Evolutionary conservation across 1,140 invertebrate genomes (phyloP).

Genomic region (Drosophila athabasca): DNA sequence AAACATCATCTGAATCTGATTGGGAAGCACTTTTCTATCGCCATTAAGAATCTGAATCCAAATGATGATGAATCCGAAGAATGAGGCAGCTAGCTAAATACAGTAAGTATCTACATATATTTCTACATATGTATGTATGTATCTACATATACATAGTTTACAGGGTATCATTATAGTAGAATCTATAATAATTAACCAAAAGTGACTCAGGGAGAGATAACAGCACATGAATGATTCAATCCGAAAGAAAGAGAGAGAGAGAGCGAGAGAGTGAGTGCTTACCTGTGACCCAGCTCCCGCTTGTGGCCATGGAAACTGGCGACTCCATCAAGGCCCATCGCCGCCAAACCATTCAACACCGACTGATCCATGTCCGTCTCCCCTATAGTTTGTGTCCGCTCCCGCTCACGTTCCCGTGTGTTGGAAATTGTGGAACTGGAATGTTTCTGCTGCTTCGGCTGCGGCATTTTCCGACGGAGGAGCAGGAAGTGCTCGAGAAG

Average conservation of each 20-base stretch:
- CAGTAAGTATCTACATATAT: too few species aligned
- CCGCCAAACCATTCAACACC: constrained; percentile 64
- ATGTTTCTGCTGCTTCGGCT: constrained; percentile 37
- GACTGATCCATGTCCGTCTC: constrained; percentile 78
- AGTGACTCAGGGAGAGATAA: too few species aligned
- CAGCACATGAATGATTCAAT: too few species aligned
- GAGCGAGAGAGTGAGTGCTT: constrained; percentile 15
- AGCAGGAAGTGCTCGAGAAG: constrained; percentile 32
- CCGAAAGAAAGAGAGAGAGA: not conserved
- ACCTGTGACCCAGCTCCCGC: constrained; percentile 78
- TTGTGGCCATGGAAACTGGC: constrained; percentile 66
- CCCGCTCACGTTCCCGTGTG: constrained; percentile 35
- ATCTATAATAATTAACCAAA: too few species aligned
- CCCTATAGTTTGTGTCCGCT: constrained; percentile 65
- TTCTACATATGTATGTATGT: too few species aligned
- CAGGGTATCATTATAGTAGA: too few species aligned
- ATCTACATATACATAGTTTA: too few species aligned
- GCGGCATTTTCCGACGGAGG: constrained; percentile 54
- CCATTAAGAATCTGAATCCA: too few species aligned
- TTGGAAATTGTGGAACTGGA: constrained; percentile 29
- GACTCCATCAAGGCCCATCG: constrained; percentile 27
- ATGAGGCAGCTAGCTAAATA: too few species aligned
- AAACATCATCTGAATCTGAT: too few species aligned
- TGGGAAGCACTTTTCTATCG: too few species aligned
- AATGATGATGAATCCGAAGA: too few species aligned